Evolutionary conservation across 2,797 vertebrate genomes (phyloP), one percentile per base, ranked within the genome.

Genomic region (Propithecus perrieri): DNA sequence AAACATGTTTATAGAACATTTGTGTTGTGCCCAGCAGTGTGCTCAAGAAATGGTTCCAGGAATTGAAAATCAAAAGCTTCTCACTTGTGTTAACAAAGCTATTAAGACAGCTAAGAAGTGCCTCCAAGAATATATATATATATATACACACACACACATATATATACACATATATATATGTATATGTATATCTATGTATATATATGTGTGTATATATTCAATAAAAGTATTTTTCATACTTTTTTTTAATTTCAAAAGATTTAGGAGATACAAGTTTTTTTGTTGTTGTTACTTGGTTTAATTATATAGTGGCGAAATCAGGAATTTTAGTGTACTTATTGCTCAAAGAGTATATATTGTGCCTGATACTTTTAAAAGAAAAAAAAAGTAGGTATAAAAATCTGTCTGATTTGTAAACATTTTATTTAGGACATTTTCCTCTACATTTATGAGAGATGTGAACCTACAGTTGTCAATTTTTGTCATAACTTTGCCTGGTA

Each of bases 31-130:
- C 76, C 9, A 55, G 79, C n/a, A 43, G 41, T 48, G 43, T 93
- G 43, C 17, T 92, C 59, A 71, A 43, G 50, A 74, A 92, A 67
- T 33, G 10, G 13, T 26, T 72, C 61, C 7, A 22, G 33, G 1
- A 91, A 59, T 0, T 72, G 13, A 95, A 96, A 92, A 92, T 38
- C 12, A 90, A 81, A 88, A 76, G 15, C 7, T 85, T 81, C 75
- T 85, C 35, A 30, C 55, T 55, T 88, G n/a, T 43, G 55, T 48
- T 84, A 87, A 65, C 8, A 26, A 63, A 89, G 33, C 79, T 69
- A 35, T 79, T 89, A 65, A 43, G 17, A 80, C 24, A 63, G 18
- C 57, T 79, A 53, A 71, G 20, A 55, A 69, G 30, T 24, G 28
- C 38, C 46, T 94, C 14, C 38, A 59, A 74, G 30, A 85, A 72